A percentile compares a stretch with the other conserved stretches of the same genome.
Conservation (phyloP, 2,113 vertebrate genomes). For the Vanacampus margaritifer region DNA sequence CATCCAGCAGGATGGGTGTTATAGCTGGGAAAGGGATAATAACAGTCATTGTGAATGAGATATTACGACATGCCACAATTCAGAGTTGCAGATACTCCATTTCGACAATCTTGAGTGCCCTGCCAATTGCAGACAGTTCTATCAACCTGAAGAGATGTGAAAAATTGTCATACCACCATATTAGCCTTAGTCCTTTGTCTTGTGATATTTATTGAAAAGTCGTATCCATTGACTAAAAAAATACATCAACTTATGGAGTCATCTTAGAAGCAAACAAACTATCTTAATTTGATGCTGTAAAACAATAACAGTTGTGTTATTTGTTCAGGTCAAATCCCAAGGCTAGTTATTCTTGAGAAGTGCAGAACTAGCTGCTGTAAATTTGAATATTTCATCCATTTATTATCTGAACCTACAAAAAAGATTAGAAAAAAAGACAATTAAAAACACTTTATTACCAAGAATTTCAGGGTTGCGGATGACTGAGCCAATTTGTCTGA, state of each 20-base stretch:
- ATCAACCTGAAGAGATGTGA: not conserved
- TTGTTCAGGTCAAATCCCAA: not conserved
- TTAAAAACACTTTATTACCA: conserved; percentile 68
- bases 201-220: not conserved
- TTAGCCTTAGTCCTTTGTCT: too few species aligned
- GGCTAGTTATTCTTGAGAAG: not conserved
- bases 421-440: not conserved
- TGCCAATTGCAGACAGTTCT: not conserved
- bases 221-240: too few species aligned
- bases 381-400: too few species aligned
- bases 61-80: not conserved
- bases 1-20: conserved; percentile 90
- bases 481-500: conserved; percentile 93
- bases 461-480: conserved; percentile 97
- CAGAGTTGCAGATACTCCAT: not conserved
- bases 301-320: not conserved
- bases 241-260: not conserved
- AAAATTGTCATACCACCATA: not conserved
- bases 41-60: not conserved
- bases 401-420: not conserved
- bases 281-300: not conserved
- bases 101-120: not conserved
- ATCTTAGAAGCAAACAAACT: not conserved
- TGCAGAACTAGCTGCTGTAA: not conserved
- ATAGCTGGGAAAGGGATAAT: conserved; percentile 76